Evolutionary conservation across 2,888 invertebrate species (phyloP).

Genomic region (Pandemis heparana): DNA sequence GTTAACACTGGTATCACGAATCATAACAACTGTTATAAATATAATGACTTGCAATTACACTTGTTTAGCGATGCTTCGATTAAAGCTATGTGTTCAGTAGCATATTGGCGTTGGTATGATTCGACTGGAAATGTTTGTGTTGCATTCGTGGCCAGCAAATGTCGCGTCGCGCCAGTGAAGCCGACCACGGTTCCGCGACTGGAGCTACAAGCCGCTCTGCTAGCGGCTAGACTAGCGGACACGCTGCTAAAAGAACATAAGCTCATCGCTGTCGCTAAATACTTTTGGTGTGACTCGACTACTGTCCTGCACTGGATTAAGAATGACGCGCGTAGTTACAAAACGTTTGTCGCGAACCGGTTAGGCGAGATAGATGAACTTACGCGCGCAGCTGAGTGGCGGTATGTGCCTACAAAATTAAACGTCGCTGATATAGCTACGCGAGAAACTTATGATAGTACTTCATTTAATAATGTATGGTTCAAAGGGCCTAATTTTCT

Average conservation of each 20-base stretch:
- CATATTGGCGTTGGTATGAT: background rate
- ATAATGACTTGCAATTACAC: conserved; percentile 1
- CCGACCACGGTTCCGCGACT: background rate
- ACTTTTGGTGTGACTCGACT: conserved; percentile 11
- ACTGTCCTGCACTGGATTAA: conserved; percentile 5
- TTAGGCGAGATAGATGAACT: background rate
- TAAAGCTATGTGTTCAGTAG: background rate
- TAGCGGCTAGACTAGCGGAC: background rate
- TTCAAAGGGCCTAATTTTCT: background rate
- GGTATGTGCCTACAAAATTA: conserved; percentile 1
- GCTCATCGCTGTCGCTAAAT: background rate
- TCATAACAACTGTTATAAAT: background rate
- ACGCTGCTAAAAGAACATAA: background rate
- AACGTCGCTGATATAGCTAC: conserved; percentile 10
- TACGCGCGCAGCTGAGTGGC: background rate
- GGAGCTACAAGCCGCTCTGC: conserved; percentile 4
- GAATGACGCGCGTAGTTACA: conserved; percentile 8
- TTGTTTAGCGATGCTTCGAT: background rate
- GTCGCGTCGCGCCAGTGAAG: background rate
- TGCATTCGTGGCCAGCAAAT: background rate
- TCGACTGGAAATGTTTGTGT: background rate
- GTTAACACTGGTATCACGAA: too few species aligned
- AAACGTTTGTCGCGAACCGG: conserved; percentile 3
- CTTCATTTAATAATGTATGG: background rate
- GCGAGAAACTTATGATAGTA: background rate